These are phyloP conservation scores for Cryptosula pallasiana DNA, from an alignment of 2,888 invertebrate species.

Conservation along the genomic window DNA sequence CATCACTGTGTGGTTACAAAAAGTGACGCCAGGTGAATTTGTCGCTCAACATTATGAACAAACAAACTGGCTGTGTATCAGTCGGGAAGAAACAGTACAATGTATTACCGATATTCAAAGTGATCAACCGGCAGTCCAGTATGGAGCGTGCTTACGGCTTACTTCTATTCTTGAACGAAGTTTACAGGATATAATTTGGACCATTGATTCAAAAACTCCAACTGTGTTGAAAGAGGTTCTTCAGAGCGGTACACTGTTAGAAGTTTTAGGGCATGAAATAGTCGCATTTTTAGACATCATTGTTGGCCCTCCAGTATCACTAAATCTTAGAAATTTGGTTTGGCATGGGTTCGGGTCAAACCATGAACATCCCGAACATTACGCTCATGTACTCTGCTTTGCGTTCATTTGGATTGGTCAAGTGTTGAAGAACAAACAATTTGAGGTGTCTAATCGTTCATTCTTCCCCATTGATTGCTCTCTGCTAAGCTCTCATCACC, in stretches of 20 bases:
- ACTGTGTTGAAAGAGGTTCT: conserved; percentile 56
- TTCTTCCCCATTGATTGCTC: neutral
- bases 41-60: neutral
- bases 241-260: conserved; percentile 45
- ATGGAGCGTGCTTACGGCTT: neutral
- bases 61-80: neutral
- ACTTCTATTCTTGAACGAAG: conserved; percentile 9
- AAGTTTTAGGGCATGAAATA: conserved; percentile 48
- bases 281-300: conserved; percentile 55
- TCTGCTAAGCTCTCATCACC: neutral
- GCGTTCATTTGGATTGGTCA: neutral
- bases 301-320: conserved; percentile 56
- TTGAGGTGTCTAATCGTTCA: neutral
- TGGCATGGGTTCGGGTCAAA: conserved; percentile 59
- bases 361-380: conserved; percentile 52
- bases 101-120: neutral
- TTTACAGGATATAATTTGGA: conserved; percentile 7
- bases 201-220: conserved; percentile 35
- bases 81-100: neutral
- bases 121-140: neutral
- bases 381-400: conserved; percentile 27
- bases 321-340: conserved; percentile 58
- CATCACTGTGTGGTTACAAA: neutral
- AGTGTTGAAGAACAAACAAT: conserved; percentile 1
- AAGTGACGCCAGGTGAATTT: neutral